These are phyloP conservation scores for Orthosia incerta DNA, from an alignment of 2,888 invertebrate genomes.

Conservation along the genomic window DNA sequence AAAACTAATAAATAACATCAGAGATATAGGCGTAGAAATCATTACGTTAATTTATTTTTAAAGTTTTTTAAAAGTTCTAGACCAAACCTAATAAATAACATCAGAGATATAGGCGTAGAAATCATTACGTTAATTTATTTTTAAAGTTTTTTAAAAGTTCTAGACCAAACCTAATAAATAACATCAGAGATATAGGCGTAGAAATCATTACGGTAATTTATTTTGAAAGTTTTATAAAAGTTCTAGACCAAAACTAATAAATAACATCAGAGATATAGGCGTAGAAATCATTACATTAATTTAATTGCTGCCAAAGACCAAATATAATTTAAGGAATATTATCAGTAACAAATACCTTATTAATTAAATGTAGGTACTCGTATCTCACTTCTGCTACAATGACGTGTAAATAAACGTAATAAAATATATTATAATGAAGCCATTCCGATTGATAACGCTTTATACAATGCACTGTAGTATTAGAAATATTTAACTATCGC, in stretches of 20 bases:
- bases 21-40: background rate
- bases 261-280: background rate
- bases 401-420: background rate
- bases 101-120: background rate
- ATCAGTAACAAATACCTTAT: background rate
- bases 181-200: background rate
- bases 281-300: too few relatives aligned
- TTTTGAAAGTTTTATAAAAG: too few relatives aligned
- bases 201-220: too few relatives aligned
- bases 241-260: background rate
- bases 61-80: too few relatives aligned
- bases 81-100: background rate
- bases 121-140: too few relatives aligned
- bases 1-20: background rate
- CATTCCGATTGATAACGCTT: conserved; percentile 12
- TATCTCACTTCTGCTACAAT: background rate
- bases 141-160: too few relatives aligned
- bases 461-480: background rate
- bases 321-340: too few relatives aligned
- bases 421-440: background rate
- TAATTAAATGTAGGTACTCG: background rate
- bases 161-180: too few relatives aligned
- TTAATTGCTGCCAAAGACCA: too few relatives aligned
- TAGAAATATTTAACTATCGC: conserved; percentile 10
- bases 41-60: too few relatives aligned